Conservation (phyloP, 2,113 vertebrate genomes). For the Hemiscyllium ocellatum region DNA sequence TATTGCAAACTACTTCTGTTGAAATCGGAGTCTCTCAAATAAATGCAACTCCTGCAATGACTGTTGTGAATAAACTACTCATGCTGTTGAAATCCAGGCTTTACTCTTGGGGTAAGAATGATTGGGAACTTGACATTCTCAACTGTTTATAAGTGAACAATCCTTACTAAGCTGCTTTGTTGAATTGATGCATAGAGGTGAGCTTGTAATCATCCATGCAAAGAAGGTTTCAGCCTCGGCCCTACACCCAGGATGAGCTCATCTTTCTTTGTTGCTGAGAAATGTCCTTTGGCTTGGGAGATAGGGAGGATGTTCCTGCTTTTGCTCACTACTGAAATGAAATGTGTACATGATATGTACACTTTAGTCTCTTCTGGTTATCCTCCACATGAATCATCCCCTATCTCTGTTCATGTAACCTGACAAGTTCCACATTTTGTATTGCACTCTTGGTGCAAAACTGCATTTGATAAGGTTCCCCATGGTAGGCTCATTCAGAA, state of each 20-base stretch:
- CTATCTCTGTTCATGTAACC: no score
- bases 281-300: neutral
- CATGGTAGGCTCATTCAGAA: no score
- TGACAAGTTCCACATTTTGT: no score
- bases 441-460: no score
- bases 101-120: neutral
- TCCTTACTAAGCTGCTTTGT: neutral
- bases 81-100: neutral
- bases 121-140: neutral
- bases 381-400: no score
- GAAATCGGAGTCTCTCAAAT: neutral
- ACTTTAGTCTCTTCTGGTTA: no score
- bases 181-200: neutral
- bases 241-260: neutral
- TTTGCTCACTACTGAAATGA: neutral
- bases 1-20: neutral
- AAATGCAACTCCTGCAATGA: neutral
- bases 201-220: neutral
- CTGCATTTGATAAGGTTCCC: no score
- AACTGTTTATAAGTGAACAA: neutral
- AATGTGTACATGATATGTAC: neutral
- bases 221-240: neutral
- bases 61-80: neutral
- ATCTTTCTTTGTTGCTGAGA: no score
- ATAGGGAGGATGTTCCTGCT: neutral